phyloP scores from a whole-genome alignment of 2,888 invertebrate species.

The Dusona sp. region DNA sequence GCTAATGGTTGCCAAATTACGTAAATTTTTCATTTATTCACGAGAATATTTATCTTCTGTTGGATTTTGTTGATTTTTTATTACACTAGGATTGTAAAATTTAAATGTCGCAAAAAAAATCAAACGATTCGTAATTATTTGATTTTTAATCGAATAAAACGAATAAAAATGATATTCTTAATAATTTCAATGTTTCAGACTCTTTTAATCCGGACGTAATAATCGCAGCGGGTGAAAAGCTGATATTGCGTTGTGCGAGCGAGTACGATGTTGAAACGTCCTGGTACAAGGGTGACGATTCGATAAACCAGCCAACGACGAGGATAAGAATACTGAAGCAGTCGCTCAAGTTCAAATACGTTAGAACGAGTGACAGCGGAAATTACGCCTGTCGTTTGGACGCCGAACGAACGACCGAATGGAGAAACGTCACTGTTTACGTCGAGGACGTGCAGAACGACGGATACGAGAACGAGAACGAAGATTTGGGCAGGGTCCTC shows the following conservation, averaged over 20 bases:
- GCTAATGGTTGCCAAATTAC: neutral
- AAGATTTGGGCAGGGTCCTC: constrained; percentile 73
- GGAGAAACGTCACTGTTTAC: constrained; percentile 78
- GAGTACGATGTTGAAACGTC: constrained; percentile 70
- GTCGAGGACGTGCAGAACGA: constrained; percentile 78
- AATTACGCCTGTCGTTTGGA: constrained; percentile 78
- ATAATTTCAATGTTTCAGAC: constrained; percentile 72
- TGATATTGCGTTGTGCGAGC: constrained; percentile 78
- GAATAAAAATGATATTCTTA: neutral
- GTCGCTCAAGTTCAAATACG: constrained; percentile 76
- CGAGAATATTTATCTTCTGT: too few relatives aligned
- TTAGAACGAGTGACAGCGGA: constrained; percentile 78
- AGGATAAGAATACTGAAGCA: constrained; percentile 77
- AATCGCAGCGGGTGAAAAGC: constrained; percentile 76
- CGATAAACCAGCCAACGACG: constrained; percentile 69
- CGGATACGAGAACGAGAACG: constrained; percentile 76
- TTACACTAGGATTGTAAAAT: too few relatives aligned
- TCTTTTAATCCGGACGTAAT: constrained; percentile 74
- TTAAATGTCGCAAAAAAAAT: neutral
- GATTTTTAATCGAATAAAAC: neutral
- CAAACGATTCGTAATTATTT: neutral
- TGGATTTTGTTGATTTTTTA: too few relatives aligned
- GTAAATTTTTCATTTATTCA: neutral
- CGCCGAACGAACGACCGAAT: constrained; percentile 71
- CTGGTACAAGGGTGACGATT: constrained; percentile 80